Conservation (phyloP, 1,140 invertebrate species). For the Drosophila rufa region DNA sequence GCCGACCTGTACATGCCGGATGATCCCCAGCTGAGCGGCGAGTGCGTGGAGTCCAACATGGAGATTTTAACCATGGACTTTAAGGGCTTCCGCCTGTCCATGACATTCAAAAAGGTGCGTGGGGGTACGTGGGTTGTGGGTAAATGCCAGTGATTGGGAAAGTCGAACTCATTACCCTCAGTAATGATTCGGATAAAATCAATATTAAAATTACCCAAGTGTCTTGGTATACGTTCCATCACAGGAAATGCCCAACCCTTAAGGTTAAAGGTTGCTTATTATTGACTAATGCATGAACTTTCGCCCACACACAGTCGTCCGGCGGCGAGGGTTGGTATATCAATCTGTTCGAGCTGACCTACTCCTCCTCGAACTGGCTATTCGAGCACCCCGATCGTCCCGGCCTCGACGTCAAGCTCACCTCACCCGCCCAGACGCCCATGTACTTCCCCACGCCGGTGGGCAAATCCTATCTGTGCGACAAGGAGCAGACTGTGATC, state of each 20-base stretch:
- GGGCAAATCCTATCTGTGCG: conserved; percentile 92
- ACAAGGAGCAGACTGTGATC: conserved; percentile 86
- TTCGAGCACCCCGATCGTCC: conserved; percentile 87
- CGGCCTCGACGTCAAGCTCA: conserved; percentile 86
- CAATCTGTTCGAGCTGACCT: conserved; percentile 89
- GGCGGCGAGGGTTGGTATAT: conserved; percentile 95
- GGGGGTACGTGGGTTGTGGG: conserved; percentile 66
- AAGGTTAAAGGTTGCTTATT: conserved; percentile 42
- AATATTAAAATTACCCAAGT: conserved; percentile 9
- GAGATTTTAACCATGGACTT: conserved; percentile 90
- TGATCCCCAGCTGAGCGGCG: conserved; percentile 87
- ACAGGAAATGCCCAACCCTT: background rate
- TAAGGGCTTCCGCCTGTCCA: conserved; percentile 89
- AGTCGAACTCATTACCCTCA: background rate
- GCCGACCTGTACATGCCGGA: conserved; percentile 89
- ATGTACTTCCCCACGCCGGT: conserved; percentile 93
- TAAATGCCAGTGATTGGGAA: conserved; percentile 1
- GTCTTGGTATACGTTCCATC: background rate
- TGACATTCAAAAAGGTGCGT: conserved; percentile 88
- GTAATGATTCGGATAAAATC: conserved; percentile 10
- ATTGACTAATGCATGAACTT: conserved; percentile 15
- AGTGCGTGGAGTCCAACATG: conserved; percentile 89
- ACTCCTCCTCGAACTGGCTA: conserved; percentile 86
- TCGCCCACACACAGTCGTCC: conserved; percentile 84
- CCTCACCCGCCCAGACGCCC: conserved; percentile 87